Evolutionary conservation across 2,113 vertebrate genomes (phyloP), one percentile per base, ranked within the genome.

Genomic region (Sisor rabdophorus): DNA sequence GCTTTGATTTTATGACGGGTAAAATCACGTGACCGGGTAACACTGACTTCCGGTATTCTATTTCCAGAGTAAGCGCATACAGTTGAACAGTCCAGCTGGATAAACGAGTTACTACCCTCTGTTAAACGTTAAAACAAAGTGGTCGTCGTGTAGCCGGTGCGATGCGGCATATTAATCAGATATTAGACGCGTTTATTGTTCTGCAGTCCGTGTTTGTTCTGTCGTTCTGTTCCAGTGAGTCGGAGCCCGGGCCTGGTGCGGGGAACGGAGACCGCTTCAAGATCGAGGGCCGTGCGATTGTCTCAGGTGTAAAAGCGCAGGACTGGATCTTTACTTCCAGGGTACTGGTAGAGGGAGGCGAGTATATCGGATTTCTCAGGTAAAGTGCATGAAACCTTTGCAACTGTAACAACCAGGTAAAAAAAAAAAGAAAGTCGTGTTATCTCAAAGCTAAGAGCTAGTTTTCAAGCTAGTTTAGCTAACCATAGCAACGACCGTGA

Each of bases 231-330:
- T 87, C 89, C 53, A 60, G 65, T 0, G 89, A 91, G 13, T 72
- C 87, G 48, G 93, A 91, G 1, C 64, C 88, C 2, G 93, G 91
- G 85, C 92, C 93, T 83, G 85, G 82, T 4, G 83, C 80, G 71
- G 40, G 84, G 0, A 90, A 85, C 1, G 93, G 93, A 30, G 96
- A 97, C 81, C 91, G 93, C 53, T 98, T 98, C 77, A 96, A 91
- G 88, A 96, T 98, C 69, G 96, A 98, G 82, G 96, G 96, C 32
- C 91, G 96, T 64, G 96, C 93, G 0, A 91, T 96, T 28, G 96
- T 98, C 24, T 93, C 95, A 0, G 95, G 95, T 4, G 83, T 96
- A 24, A 95, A 95, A 85, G 90, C 94, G 0, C 96, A 97, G 78
- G 96, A 98, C 82, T 98, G 96, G 96, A 93, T 98, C 52, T 93